Evolutionary conservation across 2,888 invertebrate genomes (phyloP).

Genomic region (Eupeodes latifasciatus): DNA sequence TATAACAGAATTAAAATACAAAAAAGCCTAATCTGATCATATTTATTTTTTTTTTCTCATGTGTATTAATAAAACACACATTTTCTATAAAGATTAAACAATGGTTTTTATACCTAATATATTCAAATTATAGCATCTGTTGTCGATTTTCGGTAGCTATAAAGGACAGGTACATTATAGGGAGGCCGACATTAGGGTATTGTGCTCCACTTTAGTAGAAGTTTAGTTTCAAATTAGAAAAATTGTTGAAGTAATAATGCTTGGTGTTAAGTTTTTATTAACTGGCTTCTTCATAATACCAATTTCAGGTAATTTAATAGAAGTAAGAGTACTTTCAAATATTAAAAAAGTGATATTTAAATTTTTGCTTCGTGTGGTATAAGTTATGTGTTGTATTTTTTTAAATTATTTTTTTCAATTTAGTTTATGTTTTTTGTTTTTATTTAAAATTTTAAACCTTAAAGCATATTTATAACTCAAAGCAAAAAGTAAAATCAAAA

Average conservation of each 20-base stretch:
- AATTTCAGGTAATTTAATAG: conserved; percentile 54
- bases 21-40: conserved; percentile 1
- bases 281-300: conserved; percentile 59
- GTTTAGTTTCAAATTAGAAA: background rate
- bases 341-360: too few species aligned
- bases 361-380: too few species aligned
- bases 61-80: background rate
- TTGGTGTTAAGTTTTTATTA: conserved; percentile 48
- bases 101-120: background rate
- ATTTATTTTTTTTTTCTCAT: conserved; percentile 3
- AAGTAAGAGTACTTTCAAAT: too few species aligned
- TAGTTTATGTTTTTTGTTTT: too few species aligned
- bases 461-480: too few species aligned
- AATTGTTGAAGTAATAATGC: conserved; percentile 14
- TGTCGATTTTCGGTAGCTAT: conserved; percentile 9
- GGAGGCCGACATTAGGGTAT: background rate
- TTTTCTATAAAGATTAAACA: conserved; percentile 11
- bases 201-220: background rate
- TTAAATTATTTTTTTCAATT: background rate
- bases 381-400: background rate
- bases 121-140: background rate
- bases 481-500: too few species aligned
- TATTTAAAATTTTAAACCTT: too few species aligned
- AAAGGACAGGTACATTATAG: background rate
- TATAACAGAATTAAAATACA: background rate